Evolutionary conservation across 2,888 invertebrate genomes (phyloP).

Genomic region (Microplitis manilae): DNA sequence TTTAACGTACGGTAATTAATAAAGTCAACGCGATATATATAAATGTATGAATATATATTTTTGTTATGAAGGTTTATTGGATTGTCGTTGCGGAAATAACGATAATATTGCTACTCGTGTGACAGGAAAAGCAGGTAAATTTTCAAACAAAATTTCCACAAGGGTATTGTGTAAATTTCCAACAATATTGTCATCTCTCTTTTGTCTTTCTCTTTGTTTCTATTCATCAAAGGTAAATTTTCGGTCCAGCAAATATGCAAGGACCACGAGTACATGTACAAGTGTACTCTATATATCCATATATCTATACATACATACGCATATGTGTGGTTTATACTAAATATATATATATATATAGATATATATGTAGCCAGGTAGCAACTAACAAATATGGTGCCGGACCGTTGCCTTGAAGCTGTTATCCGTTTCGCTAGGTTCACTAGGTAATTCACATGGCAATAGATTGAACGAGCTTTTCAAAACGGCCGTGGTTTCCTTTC

Average conservation of each 20-base stretch:
- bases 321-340: neutral
- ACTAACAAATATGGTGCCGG: constrained; percentile 7
- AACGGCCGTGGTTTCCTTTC: constrained; percentile 7
- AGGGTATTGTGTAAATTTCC: neutral
- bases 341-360: neutral
- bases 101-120: neutral
- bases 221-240: constrained; percentile 17
- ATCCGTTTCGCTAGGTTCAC: constrained; percentile 47
- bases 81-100: neutral
- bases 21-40: neutral
- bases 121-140: neutral
- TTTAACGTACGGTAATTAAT: neutral
- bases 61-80: neutral
- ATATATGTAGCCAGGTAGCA: neutral
- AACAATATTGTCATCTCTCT: constrained; percentile 9
- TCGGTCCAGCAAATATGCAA: neutral
- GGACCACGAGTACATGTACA: neutral
- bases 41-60: neutral
- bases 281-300: neutral
- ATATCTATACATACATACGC: neutral
- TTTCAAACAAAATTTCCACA: neutral
- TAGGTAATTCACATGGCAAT: constrained; percentile 27
- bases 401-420: constrained; percentile 40
- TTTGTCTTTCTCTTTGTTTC: neutral
- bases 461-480: constrained; percentile 23